These are phyloP conservation scores for Bellardia bayeri DNA, from an alignment of 2,888 invertebrate species.

Conservation along the genomic window DNA sequence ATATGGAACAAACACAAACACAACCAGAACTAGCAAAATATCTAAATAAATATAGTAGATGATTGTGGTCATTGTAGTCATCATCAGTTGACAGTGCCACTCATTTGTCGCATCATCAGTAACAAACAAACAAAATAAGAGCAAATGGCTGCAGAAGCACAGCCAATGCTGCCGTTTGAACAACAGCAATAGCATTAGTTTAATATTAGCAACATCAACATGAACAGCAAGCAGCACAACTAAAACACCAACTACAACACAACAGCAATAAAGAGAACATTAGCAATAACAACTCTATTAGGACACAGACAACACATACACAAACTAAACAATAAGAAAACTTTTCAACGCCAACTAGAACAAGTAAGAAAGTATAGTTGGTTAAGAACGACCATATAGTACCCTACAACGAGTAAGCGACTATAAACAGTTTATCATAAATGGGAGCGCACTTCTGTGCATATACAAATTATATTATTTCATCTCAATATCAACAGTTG, in stretches of 20 bases:
- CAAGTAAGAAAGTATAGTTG: too few relatives aligned
- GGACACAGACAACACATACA: background rate
- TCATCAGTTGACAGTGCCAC: slow-evolving; percentile 61
- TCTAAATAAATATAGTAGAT: slow-evolving; percentile 32
- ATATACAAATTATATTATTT: too few relatives aligned
- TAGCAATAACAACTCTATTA: slow-evolving; percentile 39
- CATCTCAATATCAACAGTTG: too few relatives aligned
- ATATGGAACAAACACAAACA: background rate
- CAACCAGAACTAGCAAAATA: background rate
- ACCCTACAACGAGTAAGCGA: too few relatives aligned
- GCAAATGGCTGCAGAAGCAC: background rate
- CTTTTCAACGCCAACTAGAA: slow-evolving; percentile 16
- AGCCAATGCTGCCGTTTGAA: background rate
- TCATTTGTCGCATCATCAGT: slow-evolving; percentile 66
- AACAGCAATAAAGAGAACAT: background rate
- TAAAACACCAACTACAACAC: background rate
- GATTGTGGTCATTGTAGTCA: slow-evolving; percentile 57
- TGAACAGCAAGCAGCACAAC: slow-evolving; percentile 3
- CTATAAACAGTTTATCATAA: too few relatives aligned
- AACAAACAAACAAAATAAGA: slow-evolving; percentile 35
- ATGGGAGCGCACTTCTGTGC: too few relatives aligned
- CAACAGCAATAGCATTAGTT: slow-evolving; percentile 16
- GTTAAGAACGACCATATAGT: too few relatives aligned
- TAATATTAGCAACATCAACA: slow-evolving; percentile 31
- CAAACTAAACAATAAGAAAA: background rate